A percentile compares a stretch with the other conserved stretches of the same genome.
phyloP scores from a whole-genome alignment of 2,888 invertebrate genomes.

The Serripes groenlandicus region DNA sequence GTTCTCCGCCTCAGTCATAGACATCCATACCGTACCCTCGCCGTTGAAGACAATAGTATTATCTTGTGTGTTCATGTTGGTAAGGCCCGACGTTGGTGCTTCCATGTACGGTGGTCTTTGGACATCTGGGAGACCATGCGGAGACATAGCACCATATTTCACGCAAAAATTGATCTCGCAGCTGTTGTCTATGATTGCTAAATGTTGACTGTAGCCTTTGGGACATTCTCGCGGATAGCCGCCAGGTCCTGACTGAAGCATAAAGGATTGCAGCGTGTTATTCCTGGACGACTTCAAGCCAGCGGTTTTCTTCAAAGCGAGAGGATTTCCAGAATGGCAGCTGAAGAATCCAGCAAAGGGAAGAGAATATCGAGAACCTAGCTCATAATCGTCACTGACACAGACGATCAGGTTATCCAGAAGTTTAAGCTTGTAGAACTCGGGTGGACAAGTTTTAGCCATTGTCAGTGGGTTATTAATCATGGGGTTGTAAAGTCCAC shows the following conservation, averaged over 20 bases:
- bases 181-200: conserved; percentile 73
- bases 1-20: conserved; percentile 48
- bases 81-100: conserved; percentile 41
- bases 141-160: conserved; percentile 71
- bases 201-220: conserved; percentile 77
- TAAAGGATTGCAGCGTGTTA: conserved; percentile 52
- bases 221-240: conserved; percentile 77
- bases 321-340: conserved; percentile 76
- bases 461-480: conserved; percentile 72
- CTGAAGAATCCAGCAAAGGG: conserved; percentile 81
- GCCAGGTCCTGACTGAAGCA: conserved; percentile 45
- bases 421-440: conserved; percentile 72
- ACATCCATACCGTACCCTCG: conserved; percentile 66
- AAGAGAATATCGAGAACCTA: conserved; percentile 68
- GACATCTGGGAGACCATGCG: conserved; percentile 69
- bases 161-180: conserved; percentile 80
- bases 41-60: conserved; percentile 58
- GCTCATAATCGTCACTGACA: conserved; percentile 79
- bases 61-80: conserved; percentile 3
- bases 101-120: conserved; percentile 78
- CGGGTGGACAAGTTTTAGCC: conserved; percentile 69
- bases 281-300: neutral
- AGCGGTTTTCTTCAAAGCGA: conserved; percentile 46
- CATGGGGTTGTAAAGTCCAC: conserved; percentile 74
- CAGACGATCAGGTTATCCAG: conserved; percentile 73